Base-by-base conservation (phyloP, 2,113 vertebrate genomes). In the Eubucco bourcierii region DNA sequence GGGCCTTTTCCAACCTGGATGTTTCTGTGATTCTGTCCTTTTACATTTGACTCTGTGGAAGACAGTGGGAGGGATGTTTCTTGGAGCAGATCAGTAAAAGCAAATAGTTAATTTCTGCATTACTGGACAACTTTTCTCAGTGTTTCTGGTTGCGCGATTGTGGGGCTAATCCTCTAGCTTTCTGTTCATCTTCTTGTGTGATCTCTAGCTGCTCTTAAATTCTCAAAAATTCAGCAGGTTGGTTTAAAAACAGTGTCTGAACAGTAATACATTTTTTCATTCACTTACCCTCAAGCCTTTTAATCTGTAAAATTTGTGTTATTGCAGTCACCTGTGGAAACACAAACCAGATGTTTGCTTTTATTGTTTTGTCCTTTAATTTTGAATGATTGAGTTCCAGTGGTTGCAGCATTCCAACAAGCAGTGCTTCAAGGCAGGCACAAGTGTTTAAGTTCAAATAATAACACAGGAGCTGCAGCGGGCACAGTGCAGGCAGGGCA, bases 311-410 rank as follows among this genome's bases (percentile, higher is more conserved):
- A 89, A 76, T 60, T 89, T 27, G 15, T 75, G 78, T 65, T 79
- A 71, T 72, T 84, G 67, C 50, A 65, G 17, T 89, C 59, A 28
- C 65, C 60, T 67, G 60, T 66, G 79, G 78, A 92, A 92, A 67
- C 6, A 2, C 21, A 20, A 37, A 78, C 55, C 63, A 75, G 68
- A 87, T n/a, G 34, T 59, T 95, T 95, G 59, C 59, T 85, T 84
- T 84, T 87, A 55, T 90, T 81, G 84, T 64, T 92, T 84, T 68
- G 55, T 37, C 46, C 34, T 90, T 92, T 87, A 82, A 59, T 94
- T 90, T 80, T 87, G 86, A 53, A 72, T 73, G 81, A 24, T 55
- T 1, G 2, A n/a, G 44, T 73, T 80, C 34, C 39, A 61, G 5
- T 66, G 52, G 68, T 83, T 2, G 1, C 52, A 47, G 64, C 29